Evolutionary conservation across 1,140 invertebrate genomes (phyloP).

Genomic region (Matsumurasca onukii): DNA sequence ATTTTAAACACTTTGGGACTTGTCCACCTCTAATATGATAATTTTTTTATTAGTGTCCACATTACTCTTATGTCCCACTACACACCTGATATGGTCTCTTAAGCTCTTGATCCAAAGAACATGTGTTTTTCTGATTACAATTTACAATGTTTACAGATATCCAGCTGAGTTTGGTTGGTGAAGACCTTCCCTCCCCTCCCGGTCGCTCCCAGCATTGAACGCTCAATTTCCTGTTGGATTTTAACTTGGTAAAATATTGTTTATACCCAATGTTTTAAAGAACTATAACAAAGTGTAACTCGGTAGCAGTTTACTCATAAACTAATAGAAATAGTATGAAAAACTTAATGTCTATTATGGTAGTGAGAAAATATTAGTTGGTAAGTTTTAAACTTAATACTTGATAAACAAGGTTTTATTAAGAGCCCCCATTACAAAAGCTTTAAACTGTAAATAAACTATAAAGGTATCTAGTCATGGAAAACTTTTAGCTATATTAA

Average conservation of each 20-base stretch:
- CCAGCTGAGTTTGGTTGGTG: background rate
- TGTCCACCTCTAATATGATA: too few species aligned
- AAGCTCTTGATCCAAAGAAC: too few species aligned
- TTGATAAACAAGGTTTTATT: too few species aligned
- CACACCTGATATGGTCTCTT: too few species aligned
- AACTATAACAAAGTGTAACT: background rate
- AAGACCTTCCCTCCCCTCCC: background rate
- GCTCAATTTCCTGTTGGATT: background rate
- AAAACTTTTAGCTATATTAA: too few species aligned
- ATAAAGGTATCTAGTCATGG: too few species aligned
- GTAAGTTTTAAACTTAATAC: background rate
- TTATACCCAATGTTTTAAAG: background rate
- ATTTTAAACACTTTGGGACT: too few species aligned
- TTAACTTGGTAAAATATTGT: background rate
- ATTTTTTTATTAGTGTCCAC: too few species aligned
- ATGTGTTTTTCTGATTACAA: too few species aligned
- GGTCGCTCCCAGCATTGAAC: slow-evolving; percentile 2
- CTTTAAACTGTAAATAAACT: slow-evolving; percentile 15
- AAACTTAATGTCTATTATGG: background rate
- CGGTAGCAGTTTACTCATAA: background rate
- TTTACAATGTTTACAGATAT: slow-evolving; percentile 14
- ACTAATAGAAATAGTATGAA: background rate
- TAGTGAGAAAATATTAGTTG: background rate
- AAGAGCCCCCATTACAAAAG: background rate
- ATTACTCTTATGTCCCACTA: too few species aligned